Conservation (phyloP, 2,888 invertebrate genomes). For the Abscondita cerata region DNA sequence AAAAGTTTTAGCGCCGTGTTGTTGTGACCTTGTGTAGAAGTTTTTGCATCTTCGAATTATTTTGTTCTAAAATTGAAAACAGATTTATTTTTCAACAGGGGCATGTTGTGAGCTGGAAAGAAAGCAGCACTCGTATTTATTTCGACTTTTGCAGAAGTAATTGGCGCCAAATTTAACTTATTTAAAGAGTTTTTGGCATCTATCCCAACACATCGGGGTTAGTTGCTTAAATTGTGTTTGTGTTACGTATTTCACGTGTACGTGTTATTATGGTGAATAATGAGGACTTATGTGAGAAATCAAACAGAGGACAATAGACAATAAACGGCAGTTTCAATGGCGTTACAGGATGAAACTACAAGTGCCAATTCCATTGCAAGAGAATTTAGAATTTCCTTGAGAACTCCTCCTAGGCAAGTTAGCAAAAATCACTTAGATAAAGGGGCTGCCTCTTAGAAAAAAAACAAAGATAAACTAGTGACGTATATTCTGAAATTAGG, state of each 20-base stretch:
- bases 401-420: background rate
- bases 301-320: background rate
- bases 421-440: background rate
- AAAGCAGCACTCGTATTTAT: background rate
- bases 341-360: background rate
- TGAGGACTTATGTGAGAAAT: conserved; percentile 11
- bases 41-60: background rate
- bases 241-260: conserved; percentile 8
- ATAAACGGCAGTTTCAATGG: background rate
- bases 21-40: background rate
- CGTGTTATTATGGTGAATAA: background rate
- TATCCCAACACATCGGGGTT: too few species aligned
- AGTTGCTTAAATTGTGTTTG: too few species aligned
- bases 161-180: too few species aligned
- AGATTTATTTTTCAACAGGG: background rate
- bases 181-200: too few species aligned
- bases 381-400: background rate
- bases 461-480: background rate
- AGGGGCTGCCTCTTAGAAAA: background rate
- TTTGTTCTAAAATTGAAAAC: background rate
- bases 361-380: conserved; percentile 9
- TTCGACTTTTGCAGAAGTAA: background rate
- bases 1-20: too few species aligned
- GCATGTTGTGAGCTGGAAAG: background rate
- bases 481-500: background rate